Evolutionary conservation across 1,140 invertebrate species (phyloP).

Genomic region (Drosophila tristis): DNA sequence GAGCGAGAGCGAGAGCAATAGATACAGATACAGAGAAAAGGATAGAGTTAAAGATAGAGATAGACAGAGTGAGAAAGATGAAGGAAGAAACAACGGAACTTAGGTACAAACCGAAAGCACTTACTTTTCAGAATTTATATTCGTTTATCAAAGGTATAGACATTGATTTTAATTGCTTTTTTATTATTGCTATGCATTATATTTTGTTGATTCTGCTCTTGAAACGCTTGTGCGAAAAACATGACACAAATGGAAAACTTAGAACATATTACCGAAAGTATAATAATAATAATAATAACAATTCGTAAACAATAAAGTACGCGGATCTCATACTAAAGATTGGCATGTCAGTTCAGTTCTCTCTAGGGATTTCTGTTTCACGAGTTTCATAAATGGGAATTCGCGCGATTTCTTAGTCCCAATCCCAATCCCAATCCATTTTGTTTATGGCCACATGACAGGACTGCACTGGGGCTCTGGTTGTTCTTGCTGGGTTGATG

Average conservation of each 20-base stretch:
- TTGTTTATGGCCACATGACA: background rate
- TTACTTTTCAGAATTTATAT: slow-evolving; percentile 67
- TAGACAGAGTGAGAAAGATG: slow-evolving; percentile 31
- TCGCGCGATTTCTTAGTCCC: slow-evolving; percentile 14
- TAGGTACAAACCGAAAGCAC: slow-evolving; percentile 75
- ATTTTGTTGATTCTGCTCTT: slow-evolving; percentile 37
- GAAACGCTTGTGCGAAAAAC: slow-evolving; percentile 55
- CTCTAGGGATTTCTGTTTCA: slow-evolving; percentile 10
- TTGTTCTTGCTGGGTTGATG: slow-evolving; percentile 20
- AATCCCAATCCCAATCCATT: background rate
- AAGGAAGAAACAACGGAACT: slow-evolving; percentile 54
- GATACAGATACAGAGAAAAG: slow-evolving; percentile 21
- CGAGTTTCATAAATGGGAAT: background rate
- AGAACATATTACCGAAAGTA: slow-evolving; percentile 33
- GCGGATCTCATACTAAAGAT: slow-evolving; percentile 31
- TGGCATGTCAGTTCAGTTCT: slow-evolving; percentile 35
- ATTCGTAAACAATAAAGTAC: slow-evolving; percentile 32
- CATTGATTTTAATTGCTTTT: slow-evolving; percentile 56
- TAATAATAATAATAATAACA: slow-evolving; percentile 15
- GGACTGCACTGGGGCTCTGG: slow-evolving; percentile 6
- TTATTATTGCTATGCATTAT: slow-evolving; percentile 45
- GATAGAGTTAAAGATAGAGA: slow-evolving; percentile 32
- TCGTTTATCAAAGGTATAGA: slow-evolving; percentile 59
- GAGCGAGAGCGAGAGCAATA: slow-evolving; percentile 3
- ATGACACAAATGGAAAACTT: slow-evolving; percentile 65